These are phyloP conservation scores for Eulemur rubriventer DNA, from an alignment of 2,797 vertebrate genomes.

Conservation along the genomic window DNA sequence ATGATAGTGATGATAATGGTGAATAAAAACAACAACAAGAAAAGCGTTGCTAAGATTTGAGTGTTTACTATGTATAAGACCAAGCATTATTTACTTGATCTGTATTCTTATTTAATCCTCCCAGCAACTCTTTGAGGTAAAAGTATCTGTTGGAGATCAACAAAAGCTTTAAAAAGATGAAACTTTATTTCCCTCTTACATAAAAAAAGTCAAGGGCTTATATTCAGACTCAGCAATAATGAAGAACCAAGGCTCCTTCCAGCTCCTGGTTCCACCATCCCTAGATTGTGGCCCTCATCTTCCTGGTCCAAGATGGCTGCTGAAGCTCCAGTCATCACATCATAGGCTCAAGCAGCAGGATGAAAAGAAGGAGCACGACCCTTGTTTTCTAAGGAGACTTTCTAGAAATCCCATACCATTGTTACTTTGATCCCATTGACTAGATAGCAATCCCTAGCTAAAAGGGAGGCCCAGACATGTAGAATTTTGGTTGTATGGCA, in stretches of 20 bases:
- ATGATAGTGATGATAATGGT: background rate
- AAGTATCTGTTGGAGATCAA: background rate
- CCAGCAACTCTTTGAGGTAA: background rate
- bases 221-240: background rate
- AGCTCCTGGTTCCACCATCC: background rate
- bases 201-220: background rate
- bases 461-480: background rate
- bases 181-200: background rate
- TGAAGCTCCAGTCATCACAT: background rate
- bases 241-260: background rate
- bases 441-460: background rate
- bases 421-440: background rate
- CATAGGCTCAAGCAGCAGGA: background rate
- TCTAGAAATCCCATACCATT: background rate
- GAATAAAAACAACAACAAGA: background rate
- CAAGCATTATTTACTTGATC: background rate
- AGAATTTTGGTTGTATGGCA: background rate
- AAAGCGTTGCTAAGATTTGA: background rate
- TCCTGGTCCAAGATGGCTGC: background rate
- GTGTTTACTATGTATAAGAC: background rate
- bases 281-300: background rate
- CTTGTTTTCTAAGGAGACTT: background rate
- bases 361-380: background rate
- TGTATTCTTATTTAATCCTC: background rate
- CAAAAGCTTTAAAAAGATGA: background rate